Conservation (phyloP, 2,888 invertebrate genomes). For the Drosophila anomelani region DNA sequence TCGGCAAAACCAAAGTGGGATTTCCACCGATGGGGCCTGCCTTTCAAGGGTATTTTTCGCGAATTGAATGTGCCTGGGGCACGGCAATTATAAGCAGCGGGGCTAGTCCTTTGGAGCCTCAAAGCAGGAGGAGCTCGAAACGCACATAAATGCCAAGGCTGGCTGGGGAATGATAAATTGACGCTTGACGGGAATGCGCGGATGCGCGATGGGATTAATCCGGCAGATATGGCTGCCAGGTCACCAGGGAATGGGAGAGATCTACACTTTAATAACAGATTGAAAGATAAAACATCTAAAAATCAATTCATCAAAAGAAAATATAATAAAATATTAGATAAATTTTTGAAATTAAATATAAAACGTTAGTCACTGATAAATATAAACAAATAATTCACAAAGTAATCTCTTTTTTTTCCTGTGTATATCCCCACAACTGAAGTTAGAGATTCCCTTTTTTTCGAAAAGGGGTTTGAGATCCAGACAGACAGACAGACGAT, state of each 20-base stretch:
- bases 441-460: slow-evolving; percentile 14
- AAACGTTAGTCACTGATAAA: too few relatives aligned
- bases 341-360: too few relatives aligned
- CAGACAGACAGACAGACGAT: slow-evolving; percentile 58
- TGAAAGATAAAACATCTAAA: not conserved
- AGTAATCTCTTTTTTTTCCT: too few relatives aligned
- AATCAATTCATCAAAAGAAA: not conserved
- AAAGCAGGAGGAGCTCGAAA: slow-evolving; percentile 20
- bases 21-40: not conserved
- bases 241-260: slow-evolving; percentile 23
- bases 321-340: too few relatives aligned
- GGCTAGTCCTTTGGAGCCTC: slow-evolving; percentile 8
- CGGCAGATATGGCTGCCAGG: slow-evolving; percentile 19
- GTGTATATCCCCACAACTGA: slow-evolving; percentile 4
- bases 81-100: slow-evolving; percentile 50
- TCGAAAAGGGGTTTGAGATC: slow-evolving; percentile 31
- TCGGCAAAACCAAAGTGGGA: not conserved
- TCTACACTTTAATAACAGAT: slow-evolving; percentile 17
- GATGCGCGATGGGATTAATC: slow-evolving; percentile 48
- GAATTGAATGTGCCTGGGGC: slow-evolving; percentile 49
- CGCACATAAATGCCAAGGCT: slow-evolving; percentile 42
- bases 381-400: too few relatives aligned
- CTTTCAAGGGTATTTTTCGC: slow-evolving; percentile 32
- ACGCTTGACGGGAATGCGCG: slow-evolving; percentile 36
- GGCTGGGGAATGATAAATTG: slow-evolving; percentile 44